Evolutionary conservation across 2,113 vertebrate species (phyloP).

Genomic region (Aplodontia rufa): DNA sequence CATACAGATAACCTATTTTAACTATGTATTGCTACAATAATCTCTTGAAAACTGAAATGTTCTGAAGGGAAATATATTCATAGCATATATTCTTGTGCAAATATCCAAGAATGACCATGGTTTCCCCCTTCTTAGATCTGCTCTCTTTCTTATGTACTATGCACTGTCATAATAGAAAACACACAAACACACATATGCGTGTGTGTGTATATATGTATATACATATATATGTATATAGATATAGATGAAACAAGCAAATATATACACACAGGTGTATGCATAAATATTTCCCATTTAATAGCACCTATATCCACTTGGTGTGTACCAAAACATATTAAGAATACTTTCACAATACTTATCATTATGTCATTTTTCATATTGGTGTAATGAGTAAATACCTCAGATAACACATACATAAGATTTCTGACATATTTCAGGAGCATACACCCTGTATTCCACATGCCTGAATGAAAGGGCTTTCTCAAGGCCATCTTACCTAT

Average conservation of each 20-base stretch:
- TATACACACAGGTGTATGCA: too few species aligned
- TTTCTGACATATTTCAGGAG: neutral
- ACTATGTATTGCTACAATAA: neutral
- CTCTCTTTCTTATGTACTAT: neutral
- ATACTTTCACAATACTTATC: neutral
- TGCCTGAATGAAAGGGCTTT: too few species aligned
- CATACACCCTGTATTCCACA: rapidly evolving
- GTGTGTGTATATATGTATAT: too few species aligned
- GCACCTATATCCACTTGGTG: neutral
- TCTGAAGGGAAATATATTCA: neutral
- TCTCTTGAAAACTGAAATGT: too few species aligned
- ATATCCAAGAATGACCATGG: too few species aligned
- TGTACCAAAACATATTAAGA: neutral
- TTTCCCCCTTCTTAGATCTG: neutral
- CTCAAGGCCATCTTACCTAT: neutral
- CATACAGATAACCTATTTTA: neutral
- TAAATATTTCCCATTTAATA: neutral
- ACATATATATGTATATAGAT: too few species aligned
- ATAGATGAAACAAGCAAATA: too few species aligned
- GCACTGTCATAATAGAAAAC: too few species aligned
- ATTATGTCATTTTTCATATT: neutral
- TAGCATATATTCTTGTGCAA: neutral
- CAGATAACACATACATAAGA: neutral
- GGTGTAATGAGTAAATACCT: neutral
- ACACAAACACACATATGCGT: too few species aligned